These are phyloP conservation scores for Marisa cornuarietis DNA, from an alignment of 1,140 invertebrate genomes.

Conservation along the genomic window DNA sequence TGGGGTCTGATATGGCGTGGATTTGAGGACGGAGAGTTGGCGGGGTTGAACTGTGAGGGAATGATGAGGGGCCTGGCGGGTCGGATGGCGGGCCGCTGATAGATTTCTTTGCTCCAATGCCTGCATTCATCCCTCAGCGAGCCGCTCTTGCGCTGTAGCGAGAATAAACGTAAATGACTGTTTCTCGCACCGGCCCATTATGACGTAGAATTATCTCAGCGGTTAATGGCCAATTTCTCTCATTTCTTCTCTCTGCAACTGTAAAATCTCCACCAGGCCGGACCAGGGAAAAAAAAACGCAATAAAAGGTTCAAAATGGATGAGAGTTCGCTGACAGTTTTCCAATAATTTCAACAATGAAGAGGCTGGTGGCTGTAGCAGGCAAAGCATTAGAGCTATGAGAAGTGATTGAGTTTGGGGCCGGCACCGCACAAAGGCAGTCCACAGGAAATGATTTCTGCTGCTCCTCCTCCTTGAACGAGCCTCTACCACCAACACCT, in stretches of 20 bases:
- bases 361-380: slow-evolving; percentile 18
- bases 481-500: too few species aligned
- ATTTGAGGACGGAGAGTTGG: neutral
- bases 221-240: slow-evolving; percentile 35
- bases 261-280: slow-evolving; percentile 20
- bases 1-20: slow-evolving; percentile 13
- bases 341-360: slow-evolving; percentile 38
- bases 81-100: slow-evolving; percentile 17
- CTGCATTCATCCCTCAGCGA: slow-evolving; percentile 23
- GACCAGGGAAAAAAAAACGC: slow-evolving; percentile 32
- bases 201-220: slow-evolving; percentile 29
- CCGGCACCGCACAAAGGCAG: slow-evolving; percentile 18
- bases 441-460: slow-evolving; percentile 32
- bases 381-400: too few species aligned
- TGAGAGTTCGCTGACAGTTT: slow-evolving; percentile 35
- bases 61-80: slow-evolving; percentile 19
- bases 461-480: neutral
- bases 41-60: neutral
- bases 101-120: slow-evolving; percentile 27
- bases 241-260: slow-evolving; percentile 32
- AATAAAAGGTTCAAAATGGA: slow-evolving; percentile 36
- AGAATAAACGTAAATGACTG: slow-evolving; percentile 23
- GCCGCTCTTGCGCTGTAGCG: neutral
- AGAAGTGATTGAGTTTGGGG: slow-evolving; percentile 26
- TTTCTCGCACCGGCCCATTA: slow-evolving; percentile 22